Base-by-base conservation (phyloP, 2,113 vertebrate species). In the Rhynchopsitta pachyrhyncha region DNA sequence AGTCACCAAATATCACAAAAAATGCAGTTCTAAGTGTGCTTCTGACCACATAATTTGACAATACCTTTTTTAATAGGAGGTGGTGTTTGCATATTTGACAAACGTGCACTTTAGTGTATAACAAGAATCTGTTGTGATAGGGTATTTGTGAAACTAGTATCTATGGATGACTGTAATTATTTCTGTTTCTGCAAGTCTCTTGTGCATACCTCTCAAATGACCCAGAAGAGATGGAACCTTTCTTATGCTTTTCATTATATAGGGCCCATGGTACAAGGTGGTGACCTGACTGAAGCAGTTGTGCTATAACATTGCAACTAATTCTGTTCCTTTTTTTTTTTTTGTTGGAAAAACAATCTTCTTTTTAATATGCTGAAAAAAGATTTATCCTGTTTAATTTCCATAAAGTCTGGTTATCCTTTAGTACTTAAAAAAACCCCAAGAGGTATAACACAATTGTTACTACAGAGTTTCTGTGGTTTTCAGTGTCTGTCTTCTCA, bases 31-130 rank as follows among this genome's bases (percentile, higher is more conserved):
- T 42, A 3, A 59, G 44, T 47, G 25, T 86, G 82, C 53, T 91
- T 85, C 91, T 84, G 66, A 83, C 86, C 75, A 80, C 33, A 11
- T 71, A 33, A 84, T 91, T 91, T 62, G 55, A 84, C 89, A 44
- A 53, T 23, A 82, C 18, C 42, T 64, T 27, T 67, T 94, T 88
- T 50, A 75, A 60, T 79, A 75, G 77, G 55, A 95, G 73, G 41
- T 59, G 47, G 39, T 86, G 35, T 76, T 78, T 64, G 73, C 73
- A 27, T 94, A 92, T 93, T 94, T 93, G 83, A 79, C 57, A 35
- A 74, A 55, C 0, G 6, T 57, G 93, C 92, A 90, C 90, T 92
- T 96, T 96, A 96, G 76, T 60, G 62, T 93, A 4, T 93, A 90
- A 92, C 46, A 92, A 47, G 93, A 93, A 52, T 71, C 81, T 75